Evolutionary conservation across 2,888 invertebrate genomes (phyloP).

Genomic region (Harmothoe impar): DNA sequence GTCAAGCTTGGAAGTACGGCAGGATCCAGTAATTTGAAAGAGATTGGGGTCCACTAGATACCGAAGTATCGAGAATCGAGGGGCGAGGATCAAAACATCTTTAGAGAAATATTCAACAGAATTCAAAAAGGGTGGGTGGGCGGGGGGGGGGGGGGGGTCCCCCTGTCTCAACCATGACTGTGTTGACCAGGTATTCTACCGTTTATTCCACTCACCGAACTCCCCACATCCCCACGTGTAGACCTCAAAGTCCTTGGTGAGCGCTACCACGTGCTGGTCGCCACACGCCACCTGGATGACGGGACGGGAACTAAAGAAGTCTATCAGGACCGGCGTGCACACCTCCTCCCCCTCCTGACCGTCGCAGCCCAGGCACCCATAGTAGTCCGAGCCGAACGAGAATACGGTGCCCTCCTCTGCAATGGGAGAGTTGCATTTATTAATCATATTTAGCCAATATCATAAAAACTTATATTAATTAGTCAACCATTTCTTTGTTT

Average conservation of each 20-base stretch:
- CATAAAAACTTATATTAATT: too few relatives aligned
- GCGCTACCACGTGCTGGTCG: conserved; percentile 80
- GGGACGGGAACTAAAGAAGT: conserved; percentile 74
- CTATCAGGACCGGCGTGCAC: conserved; percentile 74
- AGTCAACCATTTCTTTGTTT: too few relatives aligned
- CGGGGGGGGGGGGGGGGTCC: too few relatives aligned
- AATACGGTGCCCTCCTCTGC: conserved; percentile 81
- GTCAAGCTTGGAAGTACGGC: too few relatives aligned
- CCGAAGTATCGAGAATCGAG: too few relatives aligned
- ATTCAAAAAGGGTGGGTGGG: too few relatives aligned
- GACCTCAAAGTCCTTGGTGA: conserved; percentile 79
- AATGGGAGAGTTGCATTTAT: conserved; percentile 38
- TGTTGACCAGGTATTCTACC: background rate
- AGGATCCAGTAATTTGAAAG: too few relatives aligned
- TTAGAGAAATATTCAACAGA: too few relatives aligned
- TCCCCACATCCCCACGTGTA: conserved; percentile 83
- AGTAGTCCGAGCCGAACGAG: conserved; percentile 82
- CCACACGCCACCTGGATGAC: conserved; percentile 81
- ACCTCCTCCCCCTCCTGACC: conserved; percentile 77
- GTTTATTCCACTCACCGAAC: conserved; percentile 77
- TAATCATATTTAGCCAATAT: background rate
- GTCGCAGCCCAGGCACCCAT: conserved; percentile 81
- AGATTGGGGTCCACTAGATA: too few relatives aligned
- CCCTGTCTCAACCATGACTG: too few relatives aligned
- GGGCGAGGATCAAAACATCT: too few relatives aligned